These are phyloP conservation scores for Hypothenemus hampei DNA, from an alignment of 1,140 invertebrate species.

Conservation along the genomic window DNA sequence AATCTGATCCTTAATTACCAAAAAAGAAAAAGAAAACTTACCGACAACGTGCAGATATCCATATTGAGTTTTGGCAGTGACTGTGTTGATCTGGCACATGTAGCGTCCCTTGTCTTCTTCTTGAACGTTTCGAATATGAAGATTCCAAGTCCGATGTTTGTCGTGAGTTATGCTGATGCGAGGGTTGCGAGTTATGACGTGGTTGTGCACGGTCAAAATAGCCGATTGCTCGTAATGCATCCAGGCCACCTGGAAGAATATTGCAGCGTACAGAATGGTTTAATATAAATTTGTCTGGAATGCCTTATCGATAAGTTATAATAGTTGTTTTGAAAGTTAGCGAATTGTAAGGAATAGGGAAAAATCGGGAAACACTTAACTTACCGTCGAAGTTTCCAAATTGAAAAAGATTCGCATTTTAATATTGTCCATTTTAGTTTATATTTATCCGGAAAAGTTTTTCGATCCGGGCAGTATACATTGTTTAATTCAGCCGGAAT, in stretches of 20 bases:
- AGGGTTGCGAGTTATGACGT: constrained; percentile 88
- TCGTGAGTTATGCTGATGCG: constrained; percentile 82
- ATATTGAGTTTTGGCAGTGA: constrained; percentile 85
- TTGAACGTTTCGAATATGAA: constrained; percentile 86
- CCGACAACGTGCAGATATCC: constrained; percentile 91
- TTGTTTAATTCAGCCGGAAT: constrained; percentile 21
- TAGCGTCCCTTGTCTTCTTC: constrained; percentile 88
- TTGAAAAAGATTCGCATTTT: constrained; percentile 28
- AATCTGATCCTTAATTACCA: too few relatives aligned
- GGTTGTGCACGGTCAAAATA: constrained; percentile 86
- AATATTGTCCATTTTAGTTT: constrained; percentile 28
- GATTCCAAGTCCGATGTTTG: constrained; percentile 80
- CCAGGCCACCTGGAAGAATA: constrained; percentile 76
- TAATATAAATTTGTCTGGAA: constrained; percentile 21
- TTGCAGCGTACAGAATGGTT: too few relatives aligned
- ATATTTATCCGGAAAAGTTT: constrained; percentile 25
- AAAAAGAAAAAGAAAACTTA: too few relatives aligned
- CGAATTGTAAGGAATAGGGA: constrained; percentile 23
- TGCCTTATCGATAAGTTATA: constrained; percentile 28
- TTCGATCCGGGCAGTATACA: constrained; percentile 13
- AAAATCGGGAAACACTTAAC: constrained; percentile 28
- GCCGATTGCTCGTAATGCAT: constrained; percentile 93
- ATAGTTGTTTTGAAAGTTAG: constrained; percentile 23
- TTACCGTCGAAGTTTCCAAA: constrained; percentile 24
- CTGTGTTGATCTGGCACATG: constrained; percentile 96